Percentiles rank a stretch among this genome's conserved stretches.
These are phyloP conservation scores for Nasua narica DNA, from an alignment of 2,797 vertebrate species.

Conservation along the genomic window DNA sequence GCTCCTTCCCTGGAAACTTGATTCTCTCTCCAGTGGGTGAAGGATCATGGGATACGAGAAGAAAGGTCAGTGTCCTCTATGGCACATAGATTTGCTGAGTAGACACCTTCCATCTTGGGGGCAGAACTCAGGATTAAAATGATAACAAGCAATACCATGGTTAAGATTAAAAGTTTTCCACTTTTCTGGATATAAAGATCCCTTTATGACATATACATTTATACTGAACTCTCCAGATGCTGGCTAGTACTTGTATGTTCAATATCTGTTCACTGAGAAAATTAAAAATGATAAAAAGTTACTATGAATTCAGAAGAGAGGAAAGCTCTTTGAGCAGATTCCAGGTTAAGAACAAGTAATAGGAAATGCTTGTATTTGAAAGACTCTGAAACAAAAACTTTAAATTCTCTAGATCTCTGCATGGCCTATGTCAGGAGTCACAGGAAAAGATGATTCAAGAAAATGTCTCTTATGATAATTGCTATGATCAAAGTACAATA, in stretches of 20 bases:
- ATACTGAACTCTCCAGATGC: neutral
- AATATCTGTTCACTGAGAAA: neutral
- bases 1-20: neutral
- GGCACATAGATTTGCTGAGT: neutral
- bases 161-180: neutral
- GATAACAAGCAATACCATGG: neutral
- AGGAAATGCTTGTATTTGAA: neutral
- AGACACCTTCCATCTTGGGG: neutral
- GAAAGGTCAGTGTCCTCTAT: neutral
- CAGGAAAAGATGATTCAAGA: neutral
- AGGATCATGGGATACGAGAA: neutral
- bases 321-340: neutral
- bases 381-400: neutral
- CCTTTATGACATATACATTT: neutral
- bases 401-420: neutral
- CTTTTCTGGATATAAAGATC: neutral
- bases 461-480: neutral
- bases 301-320: neutral
- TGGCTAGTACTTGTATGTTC: neutral
- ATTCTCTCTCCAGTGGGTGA: neutral
- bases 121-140: neutral
- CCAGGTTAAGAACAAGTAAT: neutral
- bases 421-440: neutral
- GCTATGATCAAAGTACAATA: neutral
- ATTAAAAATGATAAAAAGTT: neutral